Evolutionary conservation across 92 coral and sea anemone species (phyloP).

Genomic region (Porites lobata): DNA sequence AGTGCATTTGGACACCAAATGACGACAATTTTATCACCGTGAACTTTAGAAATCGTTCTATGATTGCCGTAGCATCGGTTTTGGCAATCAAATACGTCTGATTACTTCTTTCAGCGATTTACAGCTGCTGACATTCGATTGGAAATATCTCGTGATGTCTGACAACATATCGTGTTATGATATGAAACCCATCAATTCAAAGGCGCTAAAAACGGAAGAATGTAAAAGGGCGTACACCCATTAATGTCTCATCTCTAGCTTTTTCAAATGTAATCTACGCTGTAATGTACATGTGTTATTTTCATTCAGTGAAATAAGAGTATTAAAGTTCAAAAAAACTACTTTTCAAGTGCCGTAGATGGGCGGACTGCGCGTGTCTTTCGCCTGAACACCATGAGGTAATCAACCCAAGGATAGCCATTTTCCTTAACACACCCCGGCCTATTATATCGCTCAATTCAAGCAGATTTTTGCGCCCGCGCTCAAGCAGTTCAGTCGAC

Average conservation of each 20-base stretch:
- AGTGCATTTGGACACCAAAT: constrained; percentile 78
- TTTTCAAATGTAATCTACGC: not conserved
- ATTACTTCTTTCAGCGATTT: constrained; percentile 1
- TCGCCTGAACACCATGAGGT: no score
- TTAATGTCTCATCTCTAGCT: not conserved
- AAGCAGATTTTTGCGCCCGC: no score
- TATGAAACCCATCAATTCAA: no score
- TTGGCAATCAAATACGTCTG: constrained; percentile 75
- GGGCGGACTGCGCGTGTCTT: no score
- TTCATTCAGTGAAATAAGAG: not conserved
- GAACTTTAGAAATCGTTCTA: constrained; percentile 80
- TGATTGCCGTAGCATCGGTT: constrained; percentile 88
- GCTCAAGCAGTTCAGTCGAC: no score
- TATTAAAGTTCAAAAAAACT: no score
- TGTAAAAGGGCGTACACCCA: not conserved
- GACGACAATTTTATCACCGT: constrained; percentile 86
- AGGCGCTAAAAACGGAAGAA: not conserved
- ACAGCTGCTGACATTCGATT: constrained; percentile 15
- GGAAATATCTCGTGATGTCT: not conserved
- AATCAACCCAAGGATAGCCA: no score
- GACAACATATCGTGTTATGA: not conserved
- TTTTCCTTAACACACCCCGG: no score
- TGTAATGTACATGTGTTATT: not conserved
- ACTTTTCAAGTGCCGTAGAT: no score
- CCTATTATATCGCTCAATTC: no score